Conservation (phyloP, 1,140 invertebrate species). For the Propsilocerus akamusi region DNA sequence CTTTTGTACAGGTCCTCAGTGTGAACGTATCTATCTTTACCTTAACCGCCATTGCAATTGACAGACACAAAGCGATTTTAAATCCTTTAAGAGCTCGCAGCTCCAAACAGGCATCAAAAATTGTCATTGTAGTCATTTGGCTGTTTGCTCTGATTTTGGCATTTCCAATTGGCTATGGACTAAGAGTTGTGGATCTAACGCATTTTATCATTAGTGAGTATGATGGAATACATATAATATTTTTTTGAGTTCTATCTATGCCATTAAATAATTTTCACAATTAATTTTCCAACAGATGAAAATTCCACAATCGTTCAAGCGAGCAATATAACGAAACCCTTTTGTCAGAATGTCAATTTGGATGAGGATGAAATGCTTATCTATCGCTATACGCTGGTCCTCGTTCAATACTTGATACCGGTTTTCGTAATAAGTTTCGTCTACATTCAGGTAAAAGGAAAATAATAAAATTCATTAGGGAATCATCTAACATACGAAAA, state of each 20-base stretch:
- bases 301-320: neutral
- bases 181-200: constrained; percentile 29
- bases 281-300: no score
- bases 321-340: constrained; percentile 24
- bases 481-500: no score
- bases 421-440: constrained; percentile 57
- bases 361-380: constrained; percentile 30
- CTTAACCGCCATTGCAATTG: constrained; percentile 58
- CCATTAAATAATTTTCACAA: neutral
- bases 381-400: constrained; percentile 34
- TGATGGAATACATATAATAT: neutral
- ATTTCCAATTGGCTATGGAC: constrained; percentile 43
- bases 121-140: constrained; percentile 52
- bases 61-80: constrained; percentile 52
- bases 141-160: constrained; percentile 36
- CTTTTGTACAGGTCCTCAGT: constrained; percentile 56
- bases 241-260: neutral
- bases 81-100: constrained; percentile 45
- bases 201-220: constrained; percentile 18
- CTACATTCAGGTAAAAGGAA: constrained; percentile 33
- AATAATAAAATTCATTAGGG: no score
- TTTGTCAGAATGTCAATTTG: constrained; percentile 35
- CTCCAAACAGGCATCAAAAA: constrained; percentile 44
- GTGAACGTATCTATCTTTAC: constrained; percentile 72
- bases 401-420: constrained; percentile 53